A percentile compares a stretch with the other conserved stretches of the same genome.
These are phyloP conservation scores for Pteropus rufus DNA, from an alignment of 2,797 vertebrate genomes.

Conservation along the genomic window DNA sequence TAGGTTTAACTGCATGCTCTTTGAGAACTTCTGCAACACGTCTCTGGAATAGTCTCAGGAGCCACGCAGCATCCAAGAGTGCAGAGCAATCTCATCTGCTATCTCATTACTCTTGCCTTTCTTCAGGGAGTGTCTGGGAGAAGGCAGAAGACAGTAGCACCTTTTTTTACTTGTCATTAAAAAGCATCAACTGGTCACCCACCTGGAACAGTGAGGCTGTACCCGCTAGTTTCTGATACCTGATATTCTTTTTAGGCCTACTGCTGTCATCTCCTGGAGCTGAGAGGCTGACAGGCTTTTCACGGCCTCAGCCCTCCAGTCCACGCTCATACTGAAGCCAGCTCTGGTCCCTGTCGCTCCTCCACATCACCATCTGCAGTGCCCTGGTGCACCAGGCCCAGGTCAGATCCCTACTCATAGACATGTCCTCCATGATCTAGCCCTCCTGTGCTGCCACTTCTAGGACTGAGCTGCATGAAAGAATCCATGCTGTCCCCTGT, in stretches of 20 bases:
- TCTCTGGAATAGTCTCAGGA: not conserved
- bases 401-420: not conserved
- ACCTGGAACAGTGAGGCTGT: not conserved
- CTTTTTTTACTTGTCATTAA: not conserved
- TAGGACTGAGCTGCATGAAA: not conserved
- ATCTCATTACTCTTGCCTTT: not conserved
- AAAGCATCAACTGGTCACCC: not conserved
- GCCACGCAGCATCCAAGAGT: not conserved
- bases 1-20: not conserved
- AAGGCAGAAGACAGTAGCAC: too few species aligned
- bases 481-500: not conserved
- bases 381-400: not conserved
- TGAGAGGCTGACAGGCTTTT: not conserved
- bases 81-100: not conserved
- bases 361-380: rapidly evolving
- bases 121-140: not conserved
- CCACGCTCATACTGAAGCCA: not conserved
- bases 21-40: not conserved
- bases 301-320: not conserved
- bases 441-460: not conserved
- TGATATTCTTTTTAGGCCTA: not conserved
- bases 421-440: rapidly evolving
- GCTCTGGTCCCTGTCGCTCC: not conserved
- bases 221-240: not conserved
- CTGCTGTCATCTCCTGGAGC: not conserved